A percentile compares a stretch with the other conserved stretches of the same genome.
phyloP scores from a whole-genome alignment of 2,113 vertebrate genomes.

The Peucedramus taeniatus region DNA sequence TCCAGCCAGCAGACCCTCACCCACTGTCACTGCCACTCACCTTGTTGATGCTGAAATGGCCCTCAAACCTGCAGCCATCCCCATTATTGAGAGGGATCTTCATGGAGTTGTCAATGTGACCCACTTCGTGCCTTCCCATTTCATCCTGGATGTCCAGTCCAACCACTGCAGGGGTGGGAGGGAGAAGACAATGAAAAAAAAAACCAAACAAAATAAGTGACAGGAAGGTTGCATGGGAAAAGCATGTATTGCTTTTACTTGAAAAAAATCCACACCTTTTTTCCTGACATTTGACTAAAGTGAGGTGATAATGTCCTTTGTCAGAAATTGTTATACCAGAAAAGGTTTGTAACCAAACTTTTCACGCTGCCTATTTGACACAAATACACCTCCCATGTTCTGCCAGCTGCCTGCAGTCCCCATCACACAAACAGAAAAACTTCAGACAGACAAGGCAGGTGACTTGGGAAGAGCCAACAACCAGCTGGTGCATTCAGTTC shows the following conservation, averaged over 20 bases:
- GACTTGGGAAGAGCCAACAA: background rate
- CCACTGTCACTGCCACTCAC: slow-evolving; percentile 59
- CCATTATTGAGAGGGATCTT: slow-evolving; percentile 89
- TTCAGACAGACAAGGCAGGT: background rate
- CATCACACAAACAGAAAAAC: background rate
- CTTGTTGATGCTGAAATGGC: slow-evolving; percentile 97
- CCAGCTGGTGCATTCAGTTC: background rate
- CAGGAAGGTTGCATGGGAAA: background rate
- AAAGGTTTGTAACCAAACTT: background rate
- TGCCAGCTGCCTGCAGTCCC: background rate
- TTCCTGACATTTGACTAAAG: background rate
- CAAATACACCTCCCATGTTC: background rate
- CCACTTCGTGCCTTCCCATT: slow-evolving; percentile 97
- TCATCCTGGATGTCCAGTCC: slow-evolving; percentile 98
- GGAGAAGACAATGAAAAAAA: background rate
- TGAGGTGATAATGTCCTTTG: background rate
- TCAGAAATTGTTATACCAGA: background rate
- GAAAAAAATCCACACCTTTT: background rate
- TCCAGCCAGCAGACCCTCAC: background rate
- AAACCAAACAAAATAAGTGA: background rate
- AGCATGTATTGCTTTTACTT: background rate
- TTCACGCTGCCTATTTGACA: background rate
- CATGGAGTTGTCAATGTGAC: slow-evolving; percentile 98
- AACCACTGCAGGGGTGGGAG: slow-evolving; percentile 78
- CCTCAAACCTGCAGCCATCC: slow-evolving; percentile 93